phyloP scores from a whole-genome alignment of 2,113 vertebrate genomes.

The Psilopsiagon aurifrons region DNA sequence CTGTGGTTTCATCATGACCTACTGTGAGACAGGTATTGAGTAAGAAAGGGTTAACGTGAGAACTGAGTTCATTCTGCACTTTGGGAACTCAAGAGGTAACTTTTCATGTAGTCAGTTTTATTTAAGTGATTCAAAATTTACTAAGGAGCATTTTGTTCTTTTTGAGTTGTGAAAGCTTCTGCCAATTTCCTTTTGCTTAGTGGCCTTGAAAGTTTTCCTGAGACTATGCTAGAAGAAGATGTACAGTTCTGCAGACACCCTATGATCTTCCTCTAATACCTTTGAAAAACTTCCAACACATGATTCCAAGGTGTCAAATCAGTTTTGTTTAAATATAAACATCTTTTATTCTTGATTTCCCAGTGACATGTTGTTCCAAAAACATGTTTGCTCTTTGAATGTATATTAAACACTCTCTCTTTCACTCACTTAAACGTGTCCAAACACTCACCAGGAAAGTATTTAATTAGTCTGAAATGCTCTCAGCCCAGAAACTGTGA shows the following conservation, averaged over 20 bases:
- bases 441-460: neutral
- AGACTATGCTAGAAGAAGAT: neutral
- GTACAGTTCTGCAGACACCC: neutral
- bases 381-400: neutral
- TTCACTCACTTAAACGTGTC: neutral
- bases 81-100: neutral
- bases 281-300: constrained; percentile 23
- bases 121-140: neutral
- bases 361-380: neutral
- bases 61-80: neutral
- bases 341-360: constrained; percentile 5
- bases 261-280: neutral
- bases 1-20: neutral
- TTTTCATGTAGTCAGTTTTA: neutral
- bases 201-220: constrained; percentile 3
- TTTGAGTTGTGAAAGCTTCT: neutral
- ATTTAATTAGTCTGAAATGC: neutral
- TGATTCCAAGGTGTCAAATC: constrained; percentile 23
- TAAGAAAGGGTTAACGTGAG: neutral
- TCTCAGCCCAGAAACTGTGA: neutral
- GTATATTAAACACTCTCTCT: neutral
- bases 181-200: neutral
- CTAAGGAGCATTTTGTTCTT: neutral
- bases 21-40: neutral
- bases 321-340: constrained; percentile 3